Evolutionary conservation across 2,888 invertebrate genomes (phyloP), one percentile per base, ranked within the genome.

Genomic region (Platycheirus rosarum): DNA sequence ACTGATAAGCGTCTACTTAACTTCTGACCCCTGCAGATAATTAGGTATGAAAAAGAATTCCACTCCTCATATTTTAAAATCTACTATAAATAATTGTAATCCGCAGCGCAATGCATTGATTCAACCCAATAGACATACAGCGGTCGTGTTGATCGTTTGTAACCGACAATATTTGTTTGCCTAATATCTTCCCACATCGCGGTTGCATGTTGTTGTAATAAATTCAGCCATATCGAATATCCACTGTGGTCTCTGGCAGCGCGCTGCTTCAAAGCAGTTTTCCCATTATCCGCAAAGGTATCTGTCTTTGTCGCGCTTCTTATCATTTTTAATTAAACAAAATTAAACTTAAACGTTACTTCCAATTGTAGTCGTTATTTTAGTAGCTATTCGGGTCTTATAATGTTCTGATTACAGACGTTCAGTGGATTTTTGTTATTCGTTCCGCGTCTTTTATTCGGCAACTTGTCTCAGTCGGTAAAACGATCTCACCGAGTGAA

Each of bases 321-420:
- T 71, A 71, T 78, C 77, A 37, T 71, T 78, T 51, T 78, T 32
- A 78, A 66, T 71, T 60, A 53, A 65, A 70, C 29, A 18, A 49
- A 55, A 63, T 42, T 40, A 77, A 57, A 77, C n/a, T 70, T 65
- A 48, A 48, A 32, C 26, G 16, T 48, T 49, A 37, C 57, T 40
- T 74, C 13, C 48, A 35, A 8, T 68, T 46, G 65, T 57, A 8
- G 26, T 57, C 37, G 49, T 55, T 66, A 29, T 48, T 23, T 70
- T 44, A 16, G 46, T 44, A 13, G 37, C 37, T 55, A 9, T n/a
- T n/a, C n/a, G 14, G 3, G 23, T 26, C 37, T 37, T 35, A 60
- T 69, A 26, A 20, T 77, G 18, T 65, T 66, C 32, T 70, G 79
- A 79, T 63, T 65, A 60, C 37, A 74, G 69, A 57, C 48, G 35